Percentiles rank a stretch among this genome's conserved stretches.
These are phyloP conservation scores for Melanerpes aurifrons DNA, from an alignment of 2,113 vertebrate genomes.

Conservation along the genomic window DNA sequence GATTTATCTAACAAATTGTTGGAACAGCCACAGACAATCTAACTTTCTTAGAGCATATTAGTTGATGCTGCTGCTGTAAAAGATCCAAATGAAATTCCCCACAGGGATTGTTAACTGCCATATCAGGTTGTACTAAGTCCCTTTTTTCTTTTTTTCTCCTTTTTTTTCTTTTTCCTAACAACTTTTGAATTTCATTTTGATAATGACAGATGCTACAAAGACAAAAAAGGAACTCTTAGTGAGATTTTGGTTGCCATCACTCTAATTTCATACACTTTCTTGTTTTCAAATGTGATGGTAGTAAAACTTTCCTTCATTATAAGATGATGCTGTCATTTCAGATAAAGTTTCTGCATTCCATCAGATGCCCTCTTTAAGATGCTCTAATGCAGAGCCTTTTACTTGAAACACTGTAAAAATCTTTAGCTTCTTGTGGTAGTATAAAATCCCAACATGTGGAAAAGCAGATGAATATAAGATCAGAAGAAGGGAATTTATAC, in stretches of 20 bases:
- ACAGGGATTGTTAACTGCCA: conserved; percentile 47
- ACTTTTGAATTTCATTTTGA: conserved; percentile 41
- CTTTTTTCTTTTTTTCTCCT: background rate
- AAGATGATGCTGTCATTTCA: background rate
- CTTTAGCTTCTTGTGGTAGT: background rate
- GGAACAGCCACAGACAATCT: conserved; percentile 44
- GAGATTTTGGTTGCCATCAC: conserved; percentile 12
- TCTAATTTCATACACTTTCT: background rate
- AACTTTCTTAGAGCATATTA: conserved; percentile 23
- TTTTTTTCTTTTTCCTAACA: background rate
- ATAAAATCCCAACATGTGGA: background rate
- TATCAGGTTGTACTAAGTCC: background rate
- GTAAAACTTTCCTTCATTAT: background rate
- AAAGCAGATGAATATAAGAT: background rate
- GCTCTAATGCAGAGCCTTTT: background rate
- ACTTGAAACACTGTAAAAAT: background rate
- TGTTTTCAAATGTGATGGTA: conserved; percentile 5
- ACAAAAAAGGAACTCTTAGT: conserved; percentile 48
- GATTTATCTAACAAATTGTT: conserved; percentile 8
- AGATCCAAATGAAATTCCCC: conserved; percentile 55
- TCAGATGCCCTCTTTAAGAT: background rate
- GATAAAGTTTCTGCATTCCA: background rate
- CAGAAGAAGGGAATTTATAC: background rate
- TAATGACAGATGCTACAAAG: conserved; percentile 44
- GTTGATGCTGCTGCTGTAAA: conserved; percentile 20